Base-by-base conservation (phyloP, 2,888 invertebrate species). In the Dicyrtoma fusca region DNA sequence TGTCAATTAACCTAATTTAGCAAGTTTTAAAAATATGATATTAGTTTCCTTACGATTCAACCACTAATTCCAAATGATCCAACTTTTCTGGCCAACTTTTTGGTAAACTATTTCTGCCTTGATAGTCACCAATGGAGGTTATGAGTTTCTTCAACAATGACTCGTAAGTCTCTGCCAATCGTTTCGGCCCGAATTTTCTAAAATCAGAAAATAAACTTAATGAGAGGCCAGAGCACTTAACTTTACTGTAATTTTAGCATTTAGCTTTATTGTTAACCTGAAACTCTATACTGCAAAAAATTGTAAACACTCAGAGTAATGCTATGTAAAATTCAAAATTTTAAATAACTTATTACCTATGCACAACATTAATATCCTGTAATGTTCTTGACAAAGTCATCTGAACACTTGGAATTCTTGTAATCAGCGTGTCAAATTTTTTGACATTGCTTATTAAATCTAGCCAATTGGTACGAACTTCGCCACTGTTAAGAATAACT, bases 401-500 rank as follows among this genome's bases (percentile, higher is more conserved):
- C 83, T 95, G 94, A 83, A 93, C 93, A 66, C 89, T 88, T 3
- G 95, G 95, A 81, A 95, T 90, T 82, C 89, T 87, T 70, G 87
- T 83, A 59, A 94, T 85, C 47, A 91, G 89, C 70, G 86, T 85
- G 82, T 94, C 94, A 82, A 92, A 81, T 34, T 80, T 81, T 3
- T 79, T 75, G 65, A 94, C 89, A 85, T 92, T 92, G 84, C 91
- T 92, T 72, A 95, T 88, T 85, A 94, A 92, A 85, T 94, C 94
- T 73, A 95, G 86, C 97, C 97, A 97, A 85, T 94, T 94, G 82
- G 92, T 90, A 73, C 95, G 87, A 47, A 97, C 96, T 87, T 97
- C 96, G 47, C 94, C 95, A 79, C 93, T 95, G 82, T 92, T 95
- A 0, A 97, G 87, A 86, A 92, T 91, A 10, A 97, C 89, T 81